These are phyloP conservation scores for Lycocerus yunnanus DNA, from an alignment of 2,888 invertebrate genomes.

Conservation along the genomic window DNA sequence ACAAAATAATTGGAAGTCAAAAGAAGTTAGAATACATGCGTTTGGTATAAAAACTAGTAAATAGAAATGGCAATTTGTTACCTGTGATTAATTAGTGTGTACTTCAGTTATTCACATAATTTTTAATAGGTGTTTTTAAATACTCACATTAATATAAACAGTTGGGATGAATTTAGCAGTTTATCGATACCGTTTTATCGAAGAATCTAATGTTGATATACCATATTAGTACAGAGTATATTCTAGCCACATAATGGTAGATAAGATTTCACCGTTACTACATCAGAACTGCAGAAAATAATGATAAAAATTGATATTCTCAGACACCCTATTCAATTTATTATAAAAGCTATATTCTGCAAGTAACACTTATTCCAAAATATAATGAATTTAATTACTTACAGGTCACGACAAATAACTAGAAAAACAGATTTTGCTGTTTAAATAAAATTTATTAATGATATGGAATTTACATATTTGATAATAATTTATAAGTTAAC, in stretches of 20 bases:
- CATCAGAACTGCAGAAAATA: constrained; percentile 14
- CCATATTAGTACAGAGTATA: constrained; percentile 17
- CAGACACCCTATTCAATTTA: neutral
- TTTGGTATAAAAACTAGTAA: neutral
- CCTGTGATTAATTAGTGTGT: neutral
- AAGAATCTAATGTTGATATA: constrained; percentile 15
- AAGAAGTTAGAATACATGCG: neutral
- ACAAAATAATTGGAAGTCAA: neutral
- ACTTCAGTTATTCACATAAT: neutral
- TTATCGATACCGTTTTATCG: constrained; percentile 22
- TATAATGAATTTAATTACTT: neutral
- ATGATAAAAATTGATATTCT: constrained; percentile 17
- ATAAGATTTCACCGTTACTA: constrained; percentile 21
- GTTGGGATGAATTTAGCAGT: neutral
- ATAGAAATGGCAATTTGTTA: neutral
- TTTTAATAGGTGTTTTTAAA: neutral
- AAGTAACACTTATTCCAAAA: neutral
- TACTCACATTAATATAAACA: neutral
- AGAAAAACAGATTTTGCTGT: neutral
- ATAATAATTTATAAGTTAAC: neutral
- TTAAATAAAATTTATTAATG: neutral
- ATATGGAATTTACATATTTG: neutral
- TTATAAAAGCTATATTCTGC: neutral
- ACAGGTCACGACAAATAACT: neutral
- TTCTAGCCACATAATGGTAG: constrained; percentile 11